Conservation (phyloP, 2,113 vertebrate genomes). For the Nothobranchius kuhntae region DNA sequence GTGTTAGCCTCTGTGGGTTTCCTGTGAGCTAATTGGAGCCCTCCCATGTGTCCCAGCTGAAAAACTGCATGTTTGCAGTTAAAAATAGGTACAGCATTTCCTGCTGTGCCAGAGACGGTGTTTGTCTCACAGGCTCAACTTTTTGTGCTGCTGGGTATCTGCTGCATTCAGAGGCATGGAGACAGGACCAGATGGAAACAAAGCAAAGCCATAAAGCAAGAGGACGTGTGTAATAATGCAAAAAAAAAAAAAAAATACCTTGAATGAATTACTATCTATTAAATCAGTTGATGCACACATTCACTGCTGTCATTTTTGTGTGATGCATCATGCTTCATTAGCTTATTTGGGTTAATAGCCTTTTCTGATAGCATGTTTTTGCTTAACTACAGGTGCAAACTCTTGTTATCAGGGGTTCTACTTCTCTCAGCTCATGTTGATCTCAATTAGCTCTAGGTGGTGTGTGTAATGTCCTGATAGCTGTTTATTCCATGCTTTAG, state of each 20-base stretch:
- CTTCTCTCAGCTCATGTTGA: not conserved
- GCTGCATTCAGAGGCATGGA: not conserved
- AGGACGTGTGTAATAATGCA: not conserved
- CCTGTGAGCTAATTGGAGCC: slow-evolving; percentile 78
- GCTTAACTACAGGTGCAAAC: not conserved
- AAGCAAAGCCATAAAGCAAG: not conserved
- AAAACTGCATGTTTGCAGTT: slow-evolving; percentile 74
- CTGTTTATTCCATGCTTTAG: not conserved
- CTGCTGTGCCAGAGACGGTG: slow-evolving; percentile 64
- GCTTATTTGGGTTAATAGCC: too few species aligned
- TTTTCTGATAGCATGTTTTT: not conserved
- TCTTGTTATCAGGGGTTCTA: not conserved
- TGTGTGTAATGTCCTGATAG: not conserved
- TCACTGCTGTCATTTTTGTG: too few species aligned
- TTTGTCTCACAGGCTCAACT: slow-evolving; percentile 48
- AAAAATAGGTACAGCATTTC: slow-evolving; percentile 77
- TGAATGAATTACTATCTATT: too few species aligned
- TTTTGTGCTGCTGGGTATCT: slow-evolving; percentile 22
- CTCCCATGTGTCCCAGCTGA: slow-evolving; percentile 73
- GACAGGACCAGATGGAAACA: not conserved
- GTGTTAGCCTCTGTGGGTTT: slow-evolving; percentile 77
- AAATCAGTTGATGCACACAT: too few species aligned
- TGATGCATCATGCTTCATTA: too few species aligned
- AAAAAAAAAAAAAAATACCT: not conserved
- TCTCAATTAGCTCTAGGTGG: not conserved